These are phyloP conservation scores for Perca fluviatilis DNA, from an alignment of 2,113 vertebrate species.

Conservation along the genomic window DNA sequence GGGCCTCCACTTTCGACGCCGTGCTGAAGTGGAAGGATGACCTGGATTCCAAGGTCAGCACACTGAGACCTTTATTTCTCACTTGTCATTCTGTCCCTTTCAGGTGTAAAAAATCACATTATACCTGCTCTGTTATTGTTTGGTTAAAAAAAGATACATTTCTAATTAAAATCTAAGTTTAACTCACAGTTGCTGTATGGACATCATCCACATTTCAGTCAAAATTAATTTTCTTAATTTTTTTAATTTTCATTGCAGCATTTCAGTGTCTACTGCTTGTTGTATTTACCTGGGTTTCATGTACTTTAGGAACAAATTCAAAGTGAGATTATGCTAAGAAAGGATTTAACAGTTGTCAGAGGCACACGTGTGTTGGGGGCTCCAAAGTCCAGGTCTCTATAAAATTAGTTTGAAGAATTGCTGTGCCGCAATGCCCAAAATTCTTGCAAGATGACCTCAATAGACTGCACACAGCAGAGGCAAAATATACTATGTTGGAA, in stretches of 20 bases:
- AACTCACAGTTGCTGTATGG: not conserved
- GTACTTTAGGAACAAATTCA: not conserved
- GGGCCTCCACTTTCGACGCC: constrained; percentile 85
- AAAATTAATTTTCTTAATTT: not conserved
- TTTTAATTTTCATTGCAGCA: not conserved
- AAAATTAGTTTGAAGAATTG: not conserved
- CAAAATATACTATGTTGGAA: not conserved
- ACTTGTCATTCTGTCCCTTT: not conserved
- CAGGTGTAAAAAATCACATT: not conserved
- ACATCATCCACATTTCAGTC: not conserved
- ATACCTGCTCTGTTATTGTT: not conserved
- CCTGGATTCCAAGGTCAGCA: constrained; percentile 85
- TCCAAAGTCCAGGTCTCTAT: not conserved
- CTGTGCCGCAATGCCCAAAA: not conserved
- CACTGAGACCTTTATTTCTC: not conserved
- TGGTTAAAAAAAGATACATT: not conserved
- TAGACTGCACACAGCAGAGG: not conserved
- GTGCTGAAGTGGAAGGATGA: constrained; percentile 89
- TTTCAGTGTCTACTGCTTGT: not conserved
- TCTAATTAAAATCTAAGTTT: not conserved
- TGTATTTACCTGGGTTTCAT: not conserved
- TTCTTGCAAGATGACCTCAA: not conserved
- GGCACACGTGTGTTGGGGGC: not conserved
- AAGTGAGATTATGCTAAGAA: not conserved
- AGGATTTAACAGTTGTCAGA: constrained; percentile 1